Evolutionary conservation across 1,140 invertebrate genomes (phyloP).

Genomic region (Sinella curviseta): DNA sequence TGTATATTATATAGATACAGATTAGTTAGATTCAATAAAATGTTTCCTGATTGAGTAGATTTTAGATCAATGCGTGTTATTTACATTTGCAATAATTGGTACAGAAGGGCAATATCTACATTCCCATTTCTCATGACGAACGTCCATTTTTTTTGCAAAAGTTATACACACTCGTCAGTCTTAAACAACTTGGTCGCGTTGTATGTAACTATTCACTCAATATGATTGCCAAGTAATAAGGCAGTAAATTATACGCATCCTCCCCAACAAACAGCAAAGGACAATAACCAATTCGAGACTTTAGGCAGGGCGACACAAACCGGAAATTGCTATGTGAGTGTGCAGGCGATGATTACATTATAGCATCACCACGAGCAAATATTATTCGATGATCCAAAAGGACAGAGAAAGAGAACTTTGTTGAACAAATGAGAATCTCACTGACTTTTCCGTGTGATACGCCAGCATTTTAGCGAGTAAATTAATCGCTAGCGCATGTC

Average conservation of each 20-base stretch:
- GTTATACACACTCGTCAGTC: no score
- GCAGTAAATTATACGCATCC: neutral
- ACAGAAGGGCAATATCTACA: neutral
- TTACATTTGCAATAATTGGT: neutral
- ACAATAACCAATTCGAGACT: neutral
- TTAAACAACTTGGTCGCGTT: no score
- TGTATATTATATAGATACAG: no score
- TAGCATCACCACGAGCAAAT: neutral
- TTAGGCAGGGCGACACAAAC: constrained; percentile 4
- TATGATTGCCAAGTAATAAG: neutral
- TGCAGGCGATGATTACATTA: neutral
- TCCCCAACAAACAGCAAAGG: no score
- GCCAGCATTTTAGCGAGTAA: neutral
- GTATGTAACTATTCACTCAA: neutral
- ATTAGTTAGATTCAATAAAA: no score
- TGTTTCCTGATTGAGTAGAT: neutral
- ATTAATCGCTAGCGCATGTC: neutral
- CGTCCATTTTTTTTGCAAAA: neutral
- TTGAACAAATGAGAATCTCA: constrained; percentile 6
- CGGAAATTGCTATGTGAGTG: constrained; percentile 6
- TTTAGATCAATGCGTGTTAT: neutral
- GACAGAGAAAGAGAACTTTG: neutral
- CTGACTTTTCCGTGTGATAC: neutral
- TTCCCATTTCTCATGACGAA: neutral
- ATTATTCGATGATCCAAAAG: neutral